phyloP scores from a whole-genome alignment of 2,113 vertebrate species.

The Rhinogobius similis region DNA sequence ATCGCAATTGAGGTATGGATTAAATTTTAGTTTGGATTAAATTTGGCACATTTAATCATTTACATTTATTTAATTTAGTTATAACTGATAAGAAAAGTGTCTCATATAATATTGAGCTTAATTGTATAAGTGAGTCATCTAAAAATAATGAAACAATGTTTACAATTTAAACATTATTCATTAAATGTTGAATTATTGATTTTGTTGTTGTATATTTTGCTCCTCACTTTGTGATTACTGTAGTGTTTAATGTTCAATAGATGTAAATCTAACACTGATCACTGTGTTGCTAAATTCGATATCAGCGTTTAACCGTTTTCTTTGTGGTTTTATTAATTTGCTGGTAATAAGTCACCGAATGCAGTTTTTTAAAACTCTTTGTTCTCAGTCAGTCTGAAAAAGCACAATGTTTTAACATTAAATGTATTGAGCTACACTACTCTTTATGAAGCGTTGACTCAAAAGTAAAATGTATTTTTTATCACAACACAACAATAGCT shows the following conservation, averaged over 20 bases:
- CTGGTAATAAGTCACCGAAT: conserved; percentile 64
- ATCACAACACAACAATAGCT: neutral
- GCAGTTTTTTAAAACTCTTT: conserved; percentile 57
- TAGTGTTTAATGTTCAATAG: conserved; percentile 64
- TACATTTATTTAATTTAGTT: no score
- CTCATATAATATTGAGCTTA: neutral
- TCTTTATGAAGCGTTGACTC: neutral
- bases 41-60: no score
- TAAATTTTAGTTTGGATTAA: neutral
- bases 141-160: conserved; percentile 23
- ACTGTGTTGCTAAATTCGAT: conserved; percentile 52
- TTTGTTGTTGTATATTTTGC: conserved; percentile 25
- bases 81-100: no score
- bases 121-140: neutral
- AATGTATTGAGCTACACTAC: conserved; percentile 3
- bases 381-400: conserved; percentile 41
- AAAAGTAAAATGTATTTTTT: neutral
- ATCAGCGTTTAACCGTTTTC: conserved; percentile 43
- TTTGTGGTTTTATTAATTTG: conserved; percentile 40
- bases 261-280: conserved; percentile 56
- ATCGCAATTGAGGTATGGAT: neutral
- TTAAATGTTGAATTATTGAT: conserved; percentile 35
- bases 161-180: conserved; percentile 14
- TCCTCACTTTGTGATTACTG: conserved; percentile 54
- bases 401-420: conserved; percentile 57